phyloP scores from a whole-genome alignment of 2,797 vertebrate species.

The Enteromius anoplus region DNA sequence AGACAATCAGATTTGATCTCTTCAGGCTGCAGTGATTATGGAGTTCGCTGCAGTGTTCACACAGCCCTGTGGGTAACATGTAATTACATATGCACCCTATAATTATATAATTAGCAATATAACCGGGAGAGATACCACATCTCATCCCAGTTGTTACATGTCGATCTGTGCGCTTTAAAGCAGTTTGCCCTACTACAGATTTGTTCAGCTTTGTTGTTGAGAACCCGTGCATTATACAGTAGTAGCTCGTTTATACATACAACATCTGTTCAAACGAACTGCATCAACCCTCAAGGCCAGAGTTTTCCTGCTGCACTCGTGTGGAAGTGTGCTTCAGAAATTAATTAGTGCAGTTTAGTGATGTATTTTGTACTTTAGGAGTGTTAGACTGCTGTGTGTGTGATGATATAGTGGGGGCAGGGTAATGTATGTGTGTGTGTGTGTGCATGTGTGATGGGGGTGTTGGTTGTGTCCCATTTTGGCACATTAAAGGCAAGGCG shows the following conservation, averaged over 20 bases:
- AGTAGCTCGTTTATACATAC: slow-evolving; percentile 34
- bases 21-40: background rate
- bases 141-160: background rate
- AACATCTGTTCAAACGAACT: slow-evolving; percentile 71
- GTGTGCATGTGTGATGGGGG: slow-evolving; percentile 2
- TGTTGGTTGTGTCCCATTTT: slow-evolving; percentile 24
- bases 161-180: background rate
- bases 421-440: slow-evolving; percentile 31
- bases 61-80: slow-evolving; percentile 7
- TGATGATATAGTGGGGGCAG: slow-evolving; percentile 25
- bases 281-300: slow-evolving; percentile 59
- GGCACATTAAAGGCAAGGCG: slow-evolving; percentile 33
- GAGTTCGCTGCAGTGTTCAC: background rate
- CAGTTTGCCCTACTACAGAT: background rate
- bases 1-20: background rate
- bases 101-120: slow-evolving; percentile 37
- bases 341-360: slow-evolving; percentile 2
- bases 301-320: slow-evolving; percentile 56
- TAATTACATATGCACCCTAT: slow-evolving; percentile 15
- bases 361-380: slow-evolving; percentile 1
- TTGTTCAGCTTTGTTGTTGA: background rate
- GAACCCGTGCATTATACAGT: background rate
- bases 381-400: background rate
- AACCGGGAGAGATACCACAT: background rate
- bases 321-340: slow-evolving; percentile 6